Evolutionary conservation across 2,113 vertebrate species (phyloP), one percentile per base, ranked within the genome.

Genomic region (Oncorhynchus mykiss): DNA sequence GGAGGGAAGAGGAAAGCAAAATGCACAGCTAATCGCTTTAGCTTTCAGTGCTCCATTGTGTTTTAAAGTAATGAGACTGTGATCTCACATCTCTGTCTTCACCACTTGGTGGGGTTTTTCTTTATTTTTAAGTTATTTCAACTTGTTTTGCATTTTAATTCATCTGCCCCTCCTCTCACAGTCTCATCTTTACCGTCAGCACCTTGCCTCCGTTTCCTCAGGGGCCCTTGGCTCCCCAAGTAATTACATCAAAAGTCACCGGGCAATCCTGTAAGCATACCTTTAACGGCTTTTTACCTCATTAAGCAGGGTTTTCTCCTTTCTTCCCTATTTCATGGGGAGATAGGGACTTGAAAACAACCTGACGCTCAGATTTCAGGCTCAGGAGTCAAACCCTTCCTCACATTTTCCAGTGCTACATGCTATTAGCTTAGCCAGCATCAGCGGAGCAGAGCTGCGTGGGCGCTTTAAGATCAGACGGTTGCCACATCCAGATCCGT

Each of bases 331-430:
- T 85, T 88, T 84, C 78, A 88, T 70, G 78, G 76, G 48, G 70
- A 76, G 75, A 69, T 45, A 27, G 70, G 39, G 75, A 57, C 72
- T 76, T 83, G 77, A 81, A 82, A 84, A 79, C 77, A 73, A 83
- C 76, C 84, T 89, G 87, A 87, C 87, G 72, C 81, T 81, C 54
- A 77, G 88, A 90, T 88, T 91, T 90, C 88, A 91, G 82, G 88
- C 86, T 83, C 64, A 24, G 27, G 78, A 82, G 79, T 85, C 89
- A 91, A 81, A 86, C 71, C 39, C 60, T 69, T 18, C 8, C 68
- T 45, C 73, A 59, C 39, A 73, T 75, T 82, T 78, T 71, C 78
- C 68, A 72, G 70, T 68, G 80, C 64, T 84, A 71, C 70, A 72
- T 49, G 72, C 76, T 72, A 81, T 84, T 79, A 80, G 80, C 78